phyloP scores from a whole-genome alignment of 1,140 invertebrate genomes.

The Pissodes strobi region DNA sequence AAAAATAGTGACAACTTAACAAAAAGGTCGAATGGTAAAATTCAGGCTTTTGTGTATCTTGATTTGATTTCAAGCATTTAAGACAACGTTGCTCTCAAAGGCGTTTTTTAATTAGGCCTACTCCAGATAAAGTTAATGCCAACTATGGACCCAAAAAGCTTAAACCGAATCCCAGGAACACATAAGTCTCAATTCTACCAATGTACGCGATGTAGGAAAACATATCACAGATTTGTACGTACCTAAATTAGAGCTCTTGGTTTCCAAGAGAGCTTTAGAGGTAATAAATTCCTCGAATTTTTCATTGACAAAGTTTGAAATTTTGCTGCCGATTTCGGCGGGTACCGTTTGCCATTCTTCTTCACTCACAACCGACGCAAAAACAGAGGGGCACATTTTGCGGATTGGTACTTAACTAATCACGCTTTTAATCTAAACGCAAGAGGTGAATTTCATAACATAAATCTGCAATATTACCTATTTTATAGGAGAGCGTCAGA shows the following conservation, averaged over 20 bases:
- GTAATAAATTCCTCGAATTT: slow-evolving; percentile 72
- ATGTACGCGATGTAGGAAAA: slow-evolving; percentile 13
- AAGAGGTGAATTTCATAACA: background rate
- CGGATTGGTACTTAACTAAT: background rate
- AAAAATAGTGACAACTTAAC: slow-evolving; percentile 26
- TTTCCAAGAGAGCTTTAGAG: slow-evolving; percentile 70
- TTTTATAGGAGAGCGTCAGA: slow-evolving; percentile 21
- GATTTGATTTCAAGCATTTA: no score
- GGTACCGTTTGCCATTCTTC: slow-evolving; percentile 60
- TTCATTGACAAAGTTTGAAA: slow-evolving; percentile 65
- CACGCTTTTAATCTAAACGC: background rate
- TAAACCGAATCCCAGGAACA: no score
- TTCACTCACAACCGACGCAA: slow-evolving; percentile 45
- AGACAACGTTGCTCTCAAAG: no score
- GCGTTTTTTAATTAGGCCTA: no score
- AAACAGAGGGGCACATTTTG: slow-evolving; percentile 40
- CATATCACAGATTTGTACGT: slow-evolving; percentile 31
- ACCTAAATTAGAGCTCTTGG: slow-evolving; percentile 65
- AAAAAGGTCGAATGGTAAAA: background rate
- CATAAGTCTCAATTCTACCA: no score
- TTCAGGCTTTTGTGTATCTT: no score
- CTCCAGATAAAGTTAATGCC: no score
- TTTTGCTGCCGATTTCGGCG: slow-evolving; percentile 60
- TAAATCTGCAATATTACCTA: background rate
- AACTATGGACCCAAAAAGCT: no score